These are phyloP conservation scores for Augiades crinisus DNA, from an alignment of 2,888 invertebrate genomes.

Conservation along the genomic window DNA sequence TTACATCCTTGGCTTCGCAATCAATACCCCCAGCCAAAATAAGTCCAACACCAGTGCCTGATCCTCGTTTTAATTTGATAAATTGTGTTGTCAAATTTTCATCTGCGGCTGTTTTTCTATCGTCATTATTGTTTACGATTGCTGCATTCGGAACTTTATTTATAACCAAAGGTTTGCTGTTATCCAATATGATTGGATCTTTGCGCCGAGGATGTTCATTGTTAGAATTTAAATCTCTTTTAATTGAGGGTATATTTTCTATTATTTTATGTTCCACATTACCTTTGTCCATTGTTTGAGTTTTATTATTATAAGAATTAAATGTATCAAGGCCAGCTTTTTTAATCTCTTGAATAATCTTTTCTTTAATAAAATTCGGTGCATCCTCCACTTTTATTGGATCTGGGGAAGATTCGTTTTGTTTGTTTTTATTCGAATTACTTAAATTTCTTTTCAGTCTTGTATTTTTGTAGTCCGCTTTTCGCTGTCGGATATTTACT, in stretches of 20 bases:
- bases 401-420: slow-evolving; percentile 52
- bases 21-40: slow-evolving; percentile 94
- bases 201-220: slow-evolving; percentile 7
- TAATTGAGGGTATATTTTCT: slow-evolving; percentile 10
- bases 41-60: slow-evolving; percentile 88
- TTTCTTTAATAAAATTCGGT: slow-evolving; percentile 56
- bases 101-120: slow-evolving; percentile 42
- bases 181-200: slow-evolving; percentile 1
- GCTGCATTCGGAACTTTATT: neutral
- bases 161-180: neutral
- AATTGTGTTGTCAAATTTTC: slow-evolving; percentile 49
- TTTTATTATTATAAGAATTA: slow-evolving; percentile 39
- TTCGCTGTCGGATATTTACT: slow-evolving; percentile 66
- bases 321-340: slow-evolving; percentile 58
- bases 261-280: slow-evolving; percentile 30
- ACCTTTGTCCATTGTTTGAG: slow-evolving; percentile 40
- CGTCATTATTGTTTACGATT: slow-evolving; percentile 34
- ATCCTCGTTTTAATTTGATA: slow-evolving; percentile 61
- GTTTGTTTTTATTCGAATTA: slow-evolving; percentile 62
- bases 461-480: slow-evolving; percentile 70
- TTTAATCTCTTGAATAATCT: slow-evolving; percentile 61
- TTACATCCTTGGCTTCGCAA: slow-evolving; percentile 95
- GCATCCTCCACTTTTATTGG: slow-evolving; percentile 58
- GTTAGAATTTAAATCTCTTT: slow-evolving; percentile 18
- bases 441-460: slow-evolving; percentile 71